Evolutionary conservation across 1,140 invertebrate genomes (phyloP), one percentile per base, ranked within the genome.

Genomic region (Anagrus nilaparvatae): DNA sequence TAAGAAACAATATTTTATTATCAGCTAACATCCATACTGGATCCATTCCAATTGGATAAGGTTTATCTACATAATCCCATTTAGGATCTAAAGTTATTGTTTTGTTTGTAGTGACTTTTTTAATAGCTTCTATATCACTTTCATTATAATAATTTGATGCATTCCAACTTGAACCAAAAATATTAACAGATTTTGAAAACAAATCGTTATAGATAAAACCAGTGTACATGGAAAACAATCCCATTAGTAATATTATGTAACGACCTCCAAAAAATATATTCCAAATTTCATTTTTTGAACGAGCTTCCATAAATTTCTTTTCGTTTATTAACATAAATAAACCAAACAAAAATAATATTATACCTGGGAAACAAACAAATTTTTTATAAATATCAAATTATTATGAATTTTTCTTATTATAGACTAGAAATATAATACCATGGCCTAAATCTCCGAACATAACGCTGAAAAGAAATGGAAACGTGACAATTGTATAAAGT

Each of bases 361-460:
- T 33, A 0, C 45, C 45, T 47, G 25, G 1, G 21, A 31, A n/a
- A n/a, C 12, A 25, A 12, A 40, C 4, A 40, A 18, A 39, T 30
- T 27, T 18, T 37, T n/a, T n/a, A n/a, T n/a, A n/a, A n/a, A n/a
- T n/a, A n/a, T n/a, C n/a, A n/a, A n/a, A n/a, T n/a, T n/a, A n/a
- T n/a, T n/a, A n/a, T n/a, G n/a, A n/a, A n/a, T n/a, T n/a, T n/a
- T n/a, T n/a, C n/a, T n/a, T n/a, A n/a, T n/a, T n/a, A n/a, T n/a
- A n/a, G n/a, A n/a, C n/a, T 34, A 3, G n/a, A 24, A n/a, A n/a
- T n/a, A n/a, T 17, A 30, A 39, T 29, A 33, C 90, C 94, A 62
- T 99, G 95, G 3, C 95, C 95, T 52, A 83, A 67, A 67, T 98
- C 95, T 32, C 95, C 95, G 67, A 98, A 99, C 95, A 98, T 98